Base-by-base conservation (phyloP, 2,113 vertebrate species). In the Actenoides lindsayi region DNA sequence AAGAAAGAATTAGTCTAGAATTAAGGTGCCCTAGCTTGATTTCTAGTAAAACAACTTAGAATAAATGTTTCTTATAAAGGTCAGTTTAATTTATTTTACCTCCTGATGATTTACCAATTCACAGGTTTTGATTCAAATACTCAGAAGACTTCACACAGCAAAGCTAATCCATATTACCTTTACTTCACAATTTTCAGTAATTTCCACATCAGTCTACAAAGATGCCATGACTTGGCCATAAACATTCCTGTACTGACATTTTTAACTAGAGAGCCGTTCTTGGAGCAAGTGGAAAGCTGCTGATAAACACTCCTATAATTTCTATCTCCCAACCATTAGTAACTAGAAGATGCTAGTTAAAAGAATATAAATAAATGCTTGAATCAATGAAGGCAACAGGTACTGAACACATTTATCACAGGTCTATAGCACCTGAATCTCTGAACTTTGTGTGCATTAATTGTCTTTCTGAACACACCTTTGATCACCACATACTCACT, bases 1-100 rank as follows among this genome's bases (percentile, higher is more conserved):
- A 50, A 77, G 87, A 78, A 75, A 16, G 53, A 89, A 85, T 93
- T 93, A 92, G 91, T 92, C 88, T 87, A 95, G 84, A 97, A 96
- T 95, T 98, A 98, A 97, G 89, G 95, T 98, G 93, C 96, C 95
- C 97, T 96, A 97, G 92, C 85, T 97, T 96, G 95, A 98, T 97
- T 97, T 76, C 95, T 95, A 94, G 88, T 93, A 94, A 94, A 94
- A 94, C 92, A 98, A 97, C 91, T 95, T 93, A 95, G 90, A 93
- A 88, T 75, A 92, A 84, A 54, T 94, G 89, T 39, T 94, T 97
- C 75, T 95, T 95, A 96, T 96, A 97, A 95, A 96, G 94, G 97
- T 92, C 92, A 93, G 96, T 94, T 97, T 41, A 41, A 41, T 13
- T 41, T 92, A 84, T 87, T 94, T 93, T 83, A 96, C 85, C 76